Conservation (phyloP, 2,888 invertebrate species). For the Drosophila aldrichi region DNA sequence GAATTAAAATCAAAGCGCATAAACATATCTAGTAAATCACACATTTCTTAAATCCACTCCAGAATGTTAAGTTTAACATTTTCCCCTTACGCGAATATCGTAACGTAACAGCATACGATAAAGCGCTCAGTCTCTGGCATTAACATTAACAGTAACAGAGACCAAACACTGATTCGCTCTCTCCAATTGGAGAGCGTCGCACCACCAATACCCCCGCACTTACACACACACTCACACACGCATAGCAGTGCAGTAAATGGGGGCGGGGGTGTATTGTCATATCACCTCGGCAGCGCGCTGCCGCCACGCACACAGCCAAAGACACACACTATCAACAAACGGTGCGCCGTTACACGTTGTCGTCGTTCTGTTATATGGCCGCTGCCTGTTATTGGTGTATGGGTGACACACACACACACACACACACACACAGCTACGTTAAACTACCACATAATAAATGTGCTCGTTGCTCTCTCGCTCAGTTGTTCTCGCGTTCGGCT, state of each 20-base stretch:
- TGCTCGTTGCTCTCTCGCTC: slow-evolving; percentile 25
- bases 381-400: slow-evolving; percentile 70
- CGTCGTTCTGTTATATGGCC: slow-evolving; percentile 49
- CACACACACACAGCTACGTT: slow-evolving; percentile 1
- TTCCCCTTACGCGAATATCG: slow-evolving; percentile 47
- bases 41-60: neutral
- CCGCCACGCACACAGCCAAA: slow-evolving; percentile 44
- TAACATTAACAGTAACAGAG: slow-evolving; percentile 45
- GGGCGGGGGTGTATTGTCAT: slow-evolving; percentile 42
- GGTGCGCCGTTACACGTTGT: slow-evolving; percentile 66
- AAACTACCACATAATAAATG: slow-evolving; percentile 46
- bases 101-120: slow-evolving; percentile 54
- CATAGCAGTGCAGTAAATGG: neutral
- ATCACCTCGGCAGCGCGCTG: slow-evolving; percentile 62
- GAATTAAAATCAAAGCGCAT: neutral
- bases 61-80: slow-evolving; percentile 7
- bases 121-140: slow-evolving; percentile 18
- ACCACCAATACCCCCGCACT: slow-evolving; percentile 28
- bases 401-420: slow-evolving; percentile 55
- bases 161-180: slow-evolving; percentile 36
- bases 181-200: slow-evolving; percentile 69
- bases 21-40: neutral
- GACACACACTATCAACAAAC: slow-evolving; percentile 55
- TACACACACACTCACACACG: slow-evolving; percentile 12
- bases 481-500: slow-evolving; percentile 26